phyloP scores from a whole-genome alignment of 1,140 invertebrate genomes.

The Pogonomyrmex barbatus region DNA sequence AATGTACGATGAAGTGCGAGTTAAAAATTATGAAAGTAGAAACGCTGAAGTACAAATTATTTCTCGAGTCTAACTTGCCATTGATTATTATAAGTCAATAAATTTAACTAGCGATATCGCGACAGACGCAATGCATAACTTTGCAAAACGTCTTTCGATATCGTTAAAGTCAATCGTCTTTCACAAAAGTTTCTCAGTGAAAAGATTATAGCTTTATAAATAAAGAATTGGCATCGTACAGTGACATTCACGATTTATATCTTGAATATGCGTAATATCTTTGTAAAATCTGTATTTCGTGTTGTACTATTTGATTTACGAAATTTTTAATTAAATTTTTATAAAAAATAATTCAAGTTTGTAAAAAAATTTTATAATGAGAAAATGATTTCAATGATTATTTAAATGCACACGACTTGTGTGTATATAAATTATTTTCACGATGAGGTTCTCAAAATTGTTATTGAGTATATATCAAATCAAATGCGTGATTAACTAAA shows the following conservation, averaged over 20 bases:
- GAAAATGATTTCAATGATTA: neutral
- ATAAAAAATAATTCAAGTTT: neutral
- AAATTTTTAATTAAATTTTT: slow-evolving; percentile 4
- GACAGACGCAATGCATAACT: neutral
- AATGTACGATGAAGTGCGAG: neutral
- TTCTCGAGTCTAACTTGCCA: neutral
- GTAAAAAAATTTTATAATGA: neutral
- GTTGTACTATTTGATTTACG: neutral
- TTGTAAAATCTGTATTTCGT: neutral
- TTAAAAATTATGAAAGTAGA: neutral
- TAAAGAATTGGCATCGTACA: neutral
- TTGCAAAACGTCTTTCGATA: slow-evolving; percentile 9
- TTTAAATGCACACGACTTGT: neutral
- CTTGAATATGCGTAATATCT: neutral
- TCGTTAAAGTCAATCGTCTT: neutral
- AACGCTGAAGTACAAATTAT: neutral
- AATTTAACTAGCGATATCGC: neutral
- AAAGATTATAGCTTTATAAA: neutral
- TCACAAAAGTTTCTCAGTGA: slow-evolving; percentile 10
- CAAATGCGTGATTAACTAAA: slow-evolving; percentile 16
- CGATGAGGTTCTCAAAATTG: neutral
- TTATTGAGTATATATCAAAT: neutral
- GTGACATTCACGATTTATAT: neutral
- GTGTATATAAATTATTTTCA: neutral
- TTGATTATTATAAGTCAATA: slow-evolving; percentile 27